Percentiles rank a stretch among this genome's conserved stretches.
Conservation (phyloP, 2,797 vertebrate species). For the Rhinoraja longicauda region DNA sequence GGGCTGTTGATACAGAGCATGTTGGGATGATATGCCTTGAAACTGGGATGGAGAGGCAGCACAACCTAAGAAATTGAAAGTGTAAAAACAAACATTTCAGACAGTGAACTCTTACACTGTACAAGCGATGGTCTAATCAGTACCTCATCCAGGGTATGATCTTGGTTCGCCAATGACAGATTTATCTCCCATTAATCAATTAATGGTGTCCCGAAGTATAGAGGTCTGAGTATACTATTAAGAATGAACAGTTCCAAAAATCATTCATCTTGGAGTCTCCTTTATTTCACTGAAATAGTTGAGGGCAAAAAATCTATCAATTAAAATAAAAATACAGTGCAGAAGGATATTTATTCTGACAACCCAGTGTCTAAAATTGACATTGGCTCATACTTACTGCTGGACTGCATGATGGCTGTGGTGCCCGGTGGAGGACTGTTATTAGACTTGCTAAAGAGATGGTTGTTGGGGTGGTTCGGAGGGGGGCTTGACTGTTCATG, state of each 20-base stretch:
- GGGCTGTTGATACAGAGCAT: slow-evolving; percentile 70
- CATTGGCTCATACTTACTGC: slow-evolving; percentile 62
- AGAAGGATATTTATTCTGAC: not conserved
- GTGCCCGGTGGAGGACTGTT: slow-evolving; percentile 82
- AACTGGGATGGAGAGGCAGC: slow-evolving; percentile 75
- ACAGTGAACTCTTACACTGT: not conserved
- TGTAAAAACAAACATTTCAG: not conserved
- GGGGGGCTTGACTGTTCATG: slow-evolving; percentile 83
- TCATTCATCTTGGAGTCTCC: not conserved
- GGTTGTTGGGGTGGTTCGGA: slow-evolving; percentile 92
- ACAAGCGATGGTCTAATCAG: not conserved
- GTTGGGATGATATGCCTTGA: slow-evolving; percentile 68
- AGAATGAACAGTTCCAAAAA: not conserved
- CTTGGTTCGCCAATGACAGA: not conserved
- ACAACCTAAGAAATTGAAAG: slow-evolving; percentile 44
- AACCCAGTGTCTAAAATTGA: not conserved
- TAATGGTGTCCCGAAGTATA: not conserved
- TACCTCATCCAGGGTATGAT: not conserved
- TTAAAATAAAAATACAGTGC: not conserved
- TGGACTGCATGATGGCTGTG: slow-evolving; percentile 77
- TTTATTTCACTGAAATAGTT: not conserved
- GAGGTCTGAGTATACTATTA: not conserved
- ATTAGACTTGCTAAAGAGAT: slow-evolving; percentile 88
- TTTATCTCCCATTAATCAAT: not conserved
- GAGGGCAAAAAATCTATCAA: not conserved